These are phyloP conservation scores for Aricia agestis DNA, from an alignment of 1,140 invertebrate species.

Conservation along the genomic window DNA sequence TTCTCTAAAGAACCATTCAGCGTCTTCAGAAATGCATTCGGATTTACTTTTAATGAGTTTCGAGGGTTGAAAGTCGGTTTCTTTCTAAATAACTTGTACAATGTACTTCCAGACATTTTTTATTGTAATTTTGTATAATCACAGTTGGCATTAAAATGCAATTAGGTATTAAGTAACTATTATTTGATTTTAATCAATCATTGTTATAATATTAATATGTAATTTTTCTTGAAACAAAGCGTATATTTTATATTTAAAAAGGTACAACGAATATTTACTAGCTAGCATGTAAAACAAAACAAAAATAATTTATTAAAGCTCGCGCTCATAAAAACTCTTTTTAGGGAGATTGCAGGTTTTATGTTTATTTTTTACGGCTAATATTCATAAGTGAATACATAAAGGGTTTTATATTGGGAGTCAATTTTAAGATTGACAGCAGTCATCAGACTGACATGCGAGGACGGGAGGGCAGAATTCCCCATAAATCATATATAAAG, in stretches of 20 bases:
- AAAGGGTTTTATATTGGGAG: constrained; percentile 27
- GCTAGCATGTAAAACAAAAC: not conserved
- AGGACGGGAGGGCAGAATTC: constrained; percentile 46
- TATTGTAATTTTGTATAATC: not conserved
- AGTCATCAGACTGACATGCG: constrained; percentile 57
- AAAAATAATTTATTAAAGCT: not conserved
- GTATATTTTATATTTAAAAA: not conserved
- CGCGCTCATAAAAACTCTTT: constrained; percentile 3
- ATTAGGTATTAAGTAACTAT: too few relatives aligned
- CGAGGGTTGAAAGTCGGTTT: constrained; percentile 65
- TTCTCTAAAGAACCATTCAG: constrained; percentile 68
- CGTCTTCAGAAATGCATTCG: constrained; percentile 69
- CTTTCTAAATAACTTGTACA: constrained; percentile 64
- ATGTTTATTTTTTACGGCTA: constrained; percentile 13
- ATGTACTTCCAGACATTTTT: constrained; percentile 22
- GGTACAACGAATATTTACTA: not conserved
- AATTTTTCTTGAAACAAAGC: too few relatives aligned
- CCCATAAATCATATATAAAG: constrained; percentile 56
- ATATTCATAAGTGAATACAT: constrained; percentile 22
- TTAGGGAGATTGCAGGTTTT: constrained; percentile 4
- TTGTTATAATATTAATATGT: not conserved
- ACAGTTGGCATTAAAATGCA: too few relatives aligned
- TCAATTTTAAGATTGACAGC: constrained; percentile 61
- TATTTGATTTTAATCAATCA: too few relatives aligned
- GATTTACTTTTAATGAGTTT: constrained; percentile 75